phyloP scores from a whole-genome alignment of 2,797 vertebrate species.

The Macroramphosus scolopax region DNA sequence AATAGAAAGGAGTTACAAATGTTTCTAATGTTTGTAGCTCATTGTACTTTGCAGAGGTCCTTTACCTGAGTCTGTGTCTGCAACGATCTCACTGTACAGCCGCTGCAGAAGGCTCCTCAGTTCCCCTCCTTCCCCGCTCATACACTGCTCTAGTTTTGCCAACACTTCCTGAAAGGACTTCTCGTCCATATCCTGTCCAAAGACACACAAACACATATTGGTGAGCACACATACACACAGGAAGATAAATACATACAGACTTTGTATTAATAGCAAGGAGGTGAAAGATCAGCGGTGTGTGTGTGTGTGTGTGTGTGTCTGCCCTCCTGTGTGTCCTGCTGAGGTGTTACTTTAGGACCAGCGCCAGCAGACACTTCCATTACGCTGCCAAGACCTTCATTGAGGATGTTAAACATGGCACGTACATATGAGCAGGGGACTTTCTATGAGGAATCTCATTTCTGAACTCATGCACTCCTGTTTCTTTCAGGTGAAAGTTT shows the following conservation, averaged over 20 bases:
- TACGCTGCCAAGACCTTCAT: conserved; percentile 11
- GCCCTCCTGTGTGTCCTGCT: conserved; percentile 27
- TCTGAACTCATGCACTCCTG: too few relatives aligned
- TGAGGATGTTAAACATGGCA: conserved; percentile 33
- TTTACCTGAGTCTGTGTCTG: conserved; percentile 61
- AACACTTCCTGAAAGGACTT: conserved; percentile 87
- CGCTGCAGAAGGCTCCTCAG: conserved; percentile 72
- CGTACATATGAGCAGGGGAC: background rate
- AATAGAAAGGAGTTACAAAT: too few relatives aligned
- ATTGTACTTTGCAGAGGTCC: conserved; percentile 4
- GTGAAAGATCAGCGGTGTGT: conserved; percentile 33
- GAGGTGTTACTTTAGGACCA: conserved; percentile 53
- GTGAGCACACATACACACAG: conserved; percentile 43
- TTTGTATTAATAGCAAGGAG: conserved; percentile 55
- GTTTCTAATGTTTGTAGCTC: too few relatives aligned
- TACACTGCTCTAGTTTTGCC: conserved; percentile 73
- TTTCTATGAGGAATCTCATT: too few relatives aligned
- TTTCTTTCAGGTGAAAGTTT: too few relatives aligned
- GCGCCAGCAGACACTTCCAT: conserved; percentile 46
- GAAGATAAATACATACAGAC: conserved; percentile 48
- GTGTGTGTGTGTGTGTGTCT: conserved; percentile 4
- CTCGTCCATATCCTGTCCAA: conserved; percentile 81
- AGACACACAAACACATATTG: conserved; percentile 39
- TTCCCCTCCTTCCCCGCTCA: conserved; percentile 41
- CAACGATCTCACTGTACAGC: conserved; percentile 78